Evolutionary conservation across 1,140 invertebrate species (phyloP), one percentile per base, ranked within the genome.

Genomic region (Drosophila kepulauana): DNA sequence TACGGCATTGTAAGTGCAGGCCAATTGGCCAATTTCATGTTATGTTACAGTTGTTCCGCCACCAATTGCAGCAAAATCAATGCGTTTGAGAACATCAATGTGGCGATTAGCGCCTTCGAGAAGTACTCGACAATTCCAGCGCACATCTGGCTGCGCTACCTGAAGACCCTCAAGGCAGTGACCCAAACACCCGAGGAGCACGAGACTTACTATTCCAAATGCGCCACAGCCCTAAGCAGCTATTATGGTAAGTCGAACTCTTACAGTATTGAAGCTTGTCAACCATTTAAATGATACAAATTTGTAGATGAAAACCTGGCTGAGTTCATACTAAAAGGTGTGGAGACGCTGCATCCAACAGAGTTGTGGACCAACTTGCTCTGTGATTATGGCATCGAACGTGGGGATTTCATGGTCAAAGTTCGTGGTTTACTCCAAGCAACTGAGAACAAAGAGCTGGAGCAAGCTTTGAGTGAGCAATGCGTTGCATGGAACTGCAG

Each of bases 381-480:
- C n/a, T 52, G 75, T 5, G 82, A 86, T 20, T 86, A 86, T 45
- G 56, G 78, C 1, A 11, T 86, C 0, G 79, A 82, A 33, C 75
- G 79, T n/a, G 46, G 43, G 0, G 72, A 86, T 46, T 87, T 65
- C 20, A 13, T 66, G 0, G 5, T 33, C 0, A 64, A 62, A 16
- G 16, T 76, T 10, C 54, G 58, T 0, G 3, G 13, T 0, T 7
- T 71, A 7, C 10, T 78, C 0, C 0, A 10, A 1, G 3, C 7
- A 0, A 5, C 63, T 1, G 6, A 13, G 0, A 41, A 62, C 2
- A 35, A 62, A 10, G 20, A 46, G 0, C 33, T 74, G 3, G 6
- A 35, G 1, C 38, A 20, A 0, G 25, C 58, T 0, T 28, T 86
- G 16, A 30, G 8, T 1, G 38, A 57, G 1, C 20, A 72, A 8